phyloP scores from a whole-genome alignment of 2,888 invertebrate genomes.

The Marasmarcha lunaedactyla region DNA sequence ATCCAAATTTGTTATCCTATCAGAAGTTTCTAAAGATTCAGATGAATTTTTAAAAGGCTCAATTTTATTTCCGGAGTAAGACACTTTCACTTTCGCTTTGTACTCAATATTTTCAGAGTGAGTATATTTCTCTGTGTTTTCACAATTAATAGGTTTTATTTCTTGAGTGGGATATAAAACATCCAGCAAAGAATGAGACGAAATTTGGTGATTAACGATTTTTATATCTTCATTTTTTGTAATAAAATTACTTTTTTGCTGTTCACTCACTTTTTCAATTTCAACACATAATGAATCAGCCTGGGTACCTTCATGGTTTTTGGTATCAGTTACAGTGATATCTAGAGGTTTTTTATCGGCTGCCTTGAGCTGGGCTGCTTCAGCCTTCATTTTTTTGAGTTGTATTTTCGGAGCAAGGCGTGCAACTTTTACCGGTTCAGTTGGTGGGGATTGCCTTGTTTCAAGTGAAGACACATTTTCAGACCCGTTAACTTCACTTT shows the following conservation, averaged over 20 bases:
- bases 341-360: neutral
- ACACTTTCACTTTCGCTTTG: too few species aligned
- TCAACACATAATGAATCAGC: too few species aligned
- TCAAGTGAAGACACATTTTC: conserved; percentile 46
- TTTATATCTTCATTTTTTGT: conserved; percentile 12
- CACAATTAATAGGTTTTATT: conserved; percentile 34
- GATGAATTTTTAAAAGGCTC: too few species aligned
- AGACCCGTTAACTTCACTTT: conserved; percentile 49
- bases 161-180: conserved; percentile 42
- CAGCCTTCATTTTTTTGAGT: conserved; percentile 63
- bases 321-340: neutral
- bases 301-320: too few species aligned
- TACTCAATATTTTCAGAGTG: too few species aligned
- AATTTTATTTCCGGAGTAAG: too few species aligned
- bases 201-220: neutral
- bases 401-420: conserved; percentile 66
- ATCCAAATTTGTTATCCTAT: too few species aligned
- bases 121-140: conserved; percentile 6
- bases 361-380: conserved; percentile 46
- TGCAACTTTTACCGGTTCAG: conserved; percentile 67
- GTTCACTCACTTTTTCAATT: too few species aligned
- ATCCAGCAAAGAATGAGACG: conserved; percentile 14
- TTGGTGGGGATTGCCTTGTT: conserved; percentile 47
- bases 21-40: too few species aligned
- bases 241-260: too few species aligned